Percentiles rank a stretch among this genome's conserved stretches.
Conservation (phyloP, 2,113 vertebrate species). For the Cariama cristata region DNA sequence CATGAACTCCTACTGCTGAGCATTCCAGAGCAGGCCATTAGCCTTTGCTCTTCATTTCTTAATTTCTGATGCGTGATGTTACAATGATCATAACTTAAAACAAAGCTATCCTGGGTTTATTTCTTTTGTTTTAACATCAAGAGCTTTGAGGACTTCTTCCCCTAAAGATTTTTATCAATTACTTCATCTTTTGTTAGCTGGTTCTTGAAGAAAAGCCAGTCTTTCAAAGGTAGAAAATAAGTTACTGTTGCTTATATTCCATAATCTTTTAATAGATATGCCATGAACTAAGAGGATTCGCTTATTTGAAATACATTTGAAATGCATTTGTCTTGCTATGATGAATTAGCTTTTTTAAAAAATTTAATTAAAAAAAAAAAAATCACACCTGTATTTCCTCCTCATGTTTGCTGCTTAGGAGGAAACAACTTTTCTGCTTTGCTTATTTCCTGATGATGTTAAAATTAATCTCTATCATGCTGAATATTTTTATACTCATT, state of each 20-base stretch:
- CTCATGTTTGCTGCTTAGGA: background rate
- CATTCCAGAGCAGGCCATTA: conserved; percentile 2
- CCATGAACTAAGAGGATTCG: background rate
- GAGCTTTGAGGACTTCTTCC: background rate
- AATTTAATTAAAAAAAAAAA: background rate
- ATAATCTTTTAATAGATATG: background rate
- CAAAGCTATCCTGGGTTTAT: background rate
- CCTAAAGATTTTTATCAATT: background rate
- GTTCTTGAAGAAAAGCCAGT: background rate
- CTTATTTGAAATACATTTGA: background rate
- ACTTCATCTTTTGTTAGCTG: background rate
- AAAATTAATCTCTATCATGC: background rate
- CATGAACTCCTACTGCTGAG: background rate
- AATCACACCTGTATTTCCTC: background rate
- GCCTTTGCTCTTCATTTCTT: background rate
- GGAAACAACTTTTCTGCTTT: background rate
- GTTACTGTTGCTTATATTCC: background rate
- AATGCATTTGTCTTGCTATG: background rate
- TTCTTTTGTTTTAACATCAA: background rate
- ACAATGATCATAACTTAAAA: background rate
- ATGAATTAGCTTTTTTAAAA: background rate
- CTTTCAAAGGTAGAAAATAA: background rate
- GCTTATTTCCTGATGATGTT: background rate
- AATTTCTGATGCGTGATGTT: background rate
- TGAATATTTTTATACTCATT: background rate